A percentile compares a stretch with the other conserved stretches of the same genome.
Conservation (phyloP, 2,888 invertebrate genomes). For the Torymus texanus region DNA sequence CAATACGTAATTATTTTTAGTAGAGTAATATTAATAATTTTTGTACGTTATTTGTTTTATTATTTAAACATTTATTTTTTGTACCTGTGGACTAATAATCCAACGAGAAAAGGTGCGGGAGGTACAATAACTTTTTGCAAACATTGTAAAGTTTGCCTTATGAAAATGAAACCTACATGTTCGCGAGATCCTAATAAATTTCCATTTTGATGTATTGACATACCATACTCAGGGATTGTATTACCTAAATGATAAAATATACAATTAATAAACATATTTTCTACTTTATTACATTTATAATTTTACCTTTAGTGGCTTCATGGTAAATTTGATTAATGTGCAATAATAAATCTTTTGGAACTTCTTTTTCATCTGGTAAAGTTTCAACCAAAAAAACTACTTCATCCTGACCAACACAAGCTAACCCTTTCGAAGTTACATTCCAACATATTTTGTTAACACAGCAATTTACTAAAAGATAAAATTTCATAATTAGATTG, state of each 20-base stretch:
- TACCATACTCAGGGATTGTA: constrained; percentile 83
- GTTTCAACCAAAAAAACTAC: constrained; percentile 85
- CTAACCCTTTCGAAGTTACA: constrained; percentile 85
- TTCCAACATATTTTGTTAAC: constrained; percentile 85
- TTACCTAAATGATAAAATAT: constrained; percentile 76
- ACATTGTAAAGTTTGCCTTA: constrained; percentile 88
- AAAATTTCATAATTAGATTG: neutral
- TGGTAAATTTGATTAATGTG: constrained; percentile 85
- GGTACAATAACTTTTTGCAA: constrained; percentile 85
- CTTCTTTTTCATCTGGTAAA: constrained; percentile 78
- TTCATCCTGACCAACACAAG: constrained; percentile 89
- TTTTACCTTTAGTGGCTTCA: constrained; percentile 79
- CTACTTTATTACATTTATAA: constrained; percentile 14
- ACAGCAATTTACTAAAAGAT: constrained; percentile 83
- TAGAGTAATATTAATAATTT: constrained; percentile 7
- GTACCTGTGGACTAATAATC: constrained; percentile 85
- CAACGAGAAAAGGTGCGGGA: constrained; percentile 85
- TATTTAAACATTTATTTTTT: constrained; percentile 10
- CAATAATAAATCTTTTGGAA: constrained; percentile 85
- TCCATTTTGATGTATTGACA: constrained; percentile 80
- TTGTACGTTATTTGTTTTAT: constrained; percentile 13
- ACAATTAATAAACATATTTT: neutral
- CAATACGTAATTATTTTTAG: constrained; percentile 50
- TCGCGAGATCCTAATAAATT: constrained; percentile 83
- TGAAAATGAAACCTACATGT: constrained; percentile 88